phyloP scores from a whole-genome alignment of 2,888 invertebrate species.

The Aelia acuminata region DNA sequence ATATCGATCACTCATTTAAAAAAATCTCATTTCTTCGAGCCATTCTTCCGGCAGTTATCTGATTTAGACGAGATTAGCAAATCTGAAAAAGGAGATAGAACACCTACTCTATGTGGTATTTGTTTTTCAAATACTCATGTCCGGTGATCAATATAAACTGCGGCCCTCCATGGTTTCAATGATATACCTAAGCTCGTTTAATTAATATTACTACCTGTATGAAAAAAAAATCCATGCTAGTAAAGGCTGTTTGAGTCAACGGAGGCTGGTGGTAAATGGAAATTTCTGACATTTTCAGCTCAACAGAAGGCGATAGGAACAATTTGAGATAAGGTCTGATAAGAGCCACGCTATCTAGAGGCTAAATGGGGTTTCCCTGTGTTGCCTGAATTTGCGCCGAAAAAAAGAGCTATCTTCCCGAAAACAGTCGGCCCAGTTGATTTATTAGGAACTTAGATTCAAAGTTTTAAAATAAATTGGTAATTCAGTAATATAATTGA shows the following conservation, averaged over 20 bases:
- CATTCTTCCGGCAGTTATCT: too few species aligned
- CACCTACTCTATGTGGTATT: too few species aligned
- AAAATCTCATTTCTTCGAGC: too few species aligned
- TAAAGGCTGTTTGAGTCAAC: not conserved
- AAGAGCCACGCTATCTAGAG: not conserved
- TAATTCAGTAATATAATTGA: too few species aligned
- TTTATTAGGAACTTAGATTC: not conserved
- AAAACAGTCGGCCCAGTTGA: not conserved
- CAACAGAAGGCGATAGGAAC: conserved; percentile 13
- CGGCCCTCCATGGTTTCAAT: too few species aligned
- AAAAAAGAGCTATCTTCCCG: not conserved
- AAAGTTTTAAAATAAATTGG: not conserved
- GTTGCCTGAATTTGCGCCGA: not conserved
- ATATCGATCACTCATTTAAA: too few species aligned
- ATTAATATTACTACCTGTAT: too few species aligned
- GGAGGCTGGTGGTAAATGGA: not conserved
- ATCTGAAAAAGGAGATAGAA: too few species aligned
- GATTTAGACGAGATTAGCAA: too few species aligned
- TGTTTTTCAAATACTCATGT: too few species aligned
- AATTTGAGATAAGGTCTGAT: conserved; percentile 12
- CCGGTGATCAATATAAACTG: too few species aligned
- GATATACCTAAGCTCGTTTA: too few species aligned
- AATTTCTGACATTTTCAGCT: not conserved
- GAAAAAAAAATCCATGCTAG: not conserved
- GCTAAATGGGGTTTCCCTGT: not conserved